Evolutionary conservation across 2,888 invertebrate genomes (phyloP).

Genomic region (Danaus chrysippus): DNA sequence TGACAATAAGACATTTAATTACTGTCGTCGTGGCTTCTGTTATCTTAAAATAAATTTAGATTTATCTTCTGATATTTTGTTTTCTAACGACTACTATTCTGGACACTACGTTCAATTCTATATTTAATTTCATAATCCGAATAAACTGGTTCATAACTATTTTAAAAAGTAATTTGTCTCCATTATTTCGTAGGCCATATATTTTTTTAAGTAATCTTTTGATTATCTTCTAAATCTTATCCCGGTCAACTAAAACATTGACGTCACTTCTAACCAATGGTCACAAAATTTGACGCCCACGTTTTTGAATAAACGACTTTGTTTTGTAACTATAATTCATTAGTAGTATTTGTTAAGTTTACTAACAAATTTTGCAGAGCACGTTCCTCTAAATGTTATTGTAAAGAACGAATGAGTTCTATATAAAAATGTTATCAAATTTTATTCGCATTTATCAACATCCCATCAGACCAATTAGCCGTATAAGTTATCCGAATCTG

Average conservation of each 20-base stretch:
- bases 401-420: too few relatives aligned
- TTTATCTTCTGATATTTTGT: too few relatives aligned
- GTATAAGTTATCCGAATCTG: slow-evolving; percentile 13
- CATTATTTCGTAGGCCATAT: too few relatives aligned
- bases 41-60: too few relatives aligned
- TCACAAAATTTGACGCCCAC: slow-evolving; percentile 50
- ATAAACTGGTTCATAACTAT: too few relatives aligned
- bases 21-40: too few relatives aligned
- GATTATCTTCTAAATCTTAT: slow-evolving; percentile 54
- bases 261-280: slow-evolving; percentile 53
- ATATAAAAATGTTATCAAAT: not conserved
- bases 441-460: not conserved
- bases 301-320: slow-evolving; percentile 24
- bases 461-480: slow-evolving; percentile 11
- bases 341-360: slow-evolving; percentile 5
- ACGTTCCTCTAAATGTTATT: too few relatives aligned
- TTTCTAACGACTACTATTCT: too few relatives aligned
- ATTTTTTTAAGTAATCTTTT: not conserved
- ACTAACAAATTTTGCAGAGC: not conserved
- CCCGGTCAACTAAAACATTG: slow-evolving; percentile 71
- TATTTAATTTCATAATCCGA: too few relatives aligned
- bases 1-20: too few relatives aligned
- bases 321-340: slow-evolving; percentile 2
- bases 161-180: too few relatives aligned
- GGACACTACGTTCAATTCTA: too few relatives aligned